A percentile compares a stretch with the other conserved stretches of the same genome.
Conservation (phyloP, 2,797 vertebrate genomes). For the Gephyroberyx darwinii region DNA sequence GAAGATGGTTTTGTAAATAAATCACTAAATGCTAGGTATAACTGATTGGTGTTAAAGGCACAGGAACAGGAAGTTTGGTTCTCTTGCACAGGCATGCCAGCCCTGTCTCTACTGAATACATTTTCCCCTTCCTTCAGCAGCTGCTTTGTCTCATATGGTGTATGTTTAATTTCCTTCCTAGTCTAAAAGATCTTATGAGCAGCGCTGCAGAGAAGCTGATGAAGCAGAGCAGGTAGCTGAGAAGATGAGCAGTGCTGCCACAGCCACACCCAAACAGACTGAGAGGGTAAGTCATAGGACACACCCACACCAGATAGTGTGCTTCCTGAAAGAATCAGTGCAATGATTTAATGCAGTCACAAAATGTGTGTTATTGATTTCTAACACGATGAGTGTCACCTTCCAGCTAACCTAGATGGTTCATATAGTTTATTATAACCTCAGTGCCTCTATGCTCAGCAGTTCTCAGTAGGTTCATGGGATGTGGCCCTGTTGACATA, state of each 20-base stretch:
- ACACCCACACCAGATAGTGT: neutral
- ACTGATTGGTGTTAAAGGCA: neutral
- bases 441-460: too few relatives aligned
- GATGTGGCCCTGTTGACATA: too few relatives aligned
- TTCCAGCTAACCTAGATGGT: too few relatives aligned
- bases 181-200: conserved; percentile 91
- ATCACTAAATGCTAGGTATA: too few relatives aligned
- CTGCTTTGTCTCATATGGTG: conserved; percentile 41
- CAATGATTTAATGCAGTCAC: too few relatives aligned
- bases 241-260: conserved; percentile 73
- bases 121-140: neutral
- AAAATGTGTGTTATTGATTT: too few relatives aligned
- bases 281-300: conserved; percentile 86
- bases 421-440: too few relatives aligned
- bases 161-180: conserved; percentile 61
- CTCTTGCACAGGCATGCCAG: neutral
- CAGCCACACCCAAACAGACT: conserved; percentile 86
- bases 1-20: conserved; percentile 4
- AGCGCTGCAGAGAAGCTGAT: conserved; percentile 91
- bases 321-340: neutral
- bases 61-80: conserved; percentile 54
- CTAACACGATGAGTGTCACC: too few relatives aligned
- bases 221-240: conserved; percentile 86
- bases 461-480: too few relatives aligned
- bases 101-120: neutral